Base-by-base conservation (phyloP, 1,140 invertebrate genomes). In the Bemisia tabaci region DNA sequence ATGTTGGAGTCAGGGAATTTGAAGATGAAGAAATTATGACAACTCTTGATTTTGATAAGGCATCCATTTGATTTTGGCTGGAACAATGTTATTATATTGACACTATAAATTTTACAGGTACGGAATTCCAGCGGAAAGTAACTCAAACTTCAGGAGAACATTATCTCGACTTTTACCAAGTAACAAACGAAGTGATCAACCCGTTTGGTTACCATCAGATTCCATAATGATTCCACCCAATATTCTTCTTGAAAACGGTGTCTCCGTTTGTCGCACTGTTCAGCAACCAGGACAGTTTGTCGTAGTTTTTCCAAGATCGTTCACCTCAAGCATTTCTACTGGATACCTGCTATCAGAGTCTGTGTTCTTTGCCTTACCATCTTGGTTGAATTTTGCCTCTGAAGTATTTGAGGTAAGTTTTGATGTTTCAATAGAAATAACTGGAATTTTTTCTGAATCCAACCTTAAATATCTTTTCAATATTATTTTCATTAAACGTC, bases 301-400 rank as follows among this genome's bases (percentile, higher is more conserved):
- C 64, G 82, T 97, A 1, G 89, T 97, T 1, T 95, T 95, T 77
- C 92, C 94, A 0, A 87, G 90, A 74, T 88, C 91, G 0, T 95
- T 94, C 73, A 94, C 92, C 0, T 91, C 90, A 0, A 92, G 88
- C 48, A 84, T 97, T 68, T 90, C 88, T 70, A 94, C 92, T 1
- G 93, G 94, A 1, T 96, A 92, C 75, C 86, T 88, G 2, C 86
- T 95, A 0, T 94, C 92, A 0, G 95, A 97, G 76, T 95, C 92
- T 73, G 92, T 95, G 0, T 95, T 94, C 74, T 96, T 94, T 75
- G 94, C 92, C 1, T 86, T 88, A 22, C 79, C 83, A 17, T 82
- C 85, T 0, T 97, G 93, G 91, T 76, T 97, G 2, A 81, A 85
- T 65, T 81, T 84, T 60, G 88, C 90, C 0, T 80, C 85, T 68